Evolutionary conservation across 2,113 vertebrate genomes (phyloP).

Genomic region (Nematolebias whitei): DNA sequence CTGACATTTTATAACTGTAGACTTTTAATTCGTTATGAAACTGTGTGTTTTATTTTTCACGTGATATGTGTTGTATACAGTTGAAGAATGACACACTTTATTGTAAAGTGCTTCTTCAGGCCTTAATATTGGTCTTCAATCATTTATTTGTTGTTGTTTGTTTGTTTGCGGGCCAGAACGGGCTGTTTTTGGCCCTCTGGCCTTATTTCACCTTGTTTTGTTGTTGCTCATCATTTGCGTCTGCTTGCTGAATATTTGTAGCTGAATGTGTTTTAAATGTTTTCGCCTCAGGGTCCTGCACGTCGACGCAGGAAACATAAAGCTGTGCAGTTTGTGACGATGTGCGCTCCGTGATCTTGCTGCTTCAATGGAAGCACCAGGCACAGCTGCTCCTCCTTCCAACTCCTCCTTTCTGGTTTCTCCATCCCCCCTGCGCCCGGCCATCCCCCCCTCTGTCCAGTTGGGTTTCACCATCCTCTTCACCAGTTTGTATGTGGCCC

Average conservation of each 20-base stretch:
- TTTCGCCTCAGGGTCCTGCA: slow-evolving; percentile 7
- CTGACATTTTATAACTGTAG: no score
- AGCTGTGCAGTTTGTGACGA: slow-evolving; percentile 7
- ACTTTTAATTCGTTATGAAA: no score
- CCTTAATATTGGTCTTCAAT: no score
- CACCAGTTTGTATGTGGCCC: slow-evolving; percentile 80
- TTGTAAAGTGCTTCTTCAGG: no score
- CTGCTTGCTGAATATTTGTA: neutral
- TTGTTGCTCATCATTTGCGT: no score
- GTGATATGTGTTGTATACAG: no score
- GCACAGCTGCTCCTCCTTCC: slow-evolving; percentile 20
- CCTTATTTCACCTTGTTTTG: no score
- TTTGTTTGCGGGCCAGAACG: no score
- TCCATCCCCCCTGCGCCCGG: slow-evolving; percentile 80
- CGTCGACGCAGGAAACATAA: slow-evolving; percentile 1
- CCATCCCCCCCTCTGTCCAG: slow-evolving; percentile 84
- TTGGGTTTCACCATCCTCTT: slow-evolving; percentile 87
- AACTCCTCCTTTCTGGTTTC: slow-evolving; percentile 53
- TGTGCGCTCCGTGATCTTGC: slow-evolving; percentile 10
- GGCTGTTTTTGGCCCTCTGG: no score
- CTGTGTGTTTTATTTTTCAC: no score
- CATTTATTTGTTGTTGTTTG: no score
- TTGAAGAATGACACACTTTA: no score
- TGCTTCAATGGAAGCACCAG: slow-evolving; percentile 49
- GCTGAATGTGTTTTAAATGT: neutral